Base-by-base conservation (phyloP, 2,797 vertebrate genomes). In the Enteromius mattozi region DNA sequence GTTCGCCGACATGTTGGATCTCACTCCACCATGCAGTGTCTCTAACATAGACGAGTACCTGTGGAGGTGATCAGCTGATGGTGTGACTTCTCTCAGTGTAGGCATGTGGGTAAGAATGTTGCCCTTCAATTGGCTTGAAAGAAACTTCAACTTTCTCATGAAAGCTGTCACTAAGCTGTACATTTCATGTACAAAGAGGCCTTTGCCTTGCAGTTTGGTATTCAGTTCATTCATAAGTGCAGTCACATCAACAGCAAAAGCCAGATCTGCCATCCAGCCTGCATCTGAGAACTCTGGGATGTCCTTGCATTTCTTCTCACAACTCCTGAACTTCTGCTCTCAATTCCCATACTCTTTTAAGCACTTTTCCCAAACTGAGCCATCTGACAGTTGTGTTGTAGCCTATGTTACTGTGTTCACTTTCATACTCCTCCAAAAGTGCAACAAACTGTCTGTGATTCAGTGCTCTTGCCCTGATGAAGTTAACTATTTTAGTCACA, bases 1-100 rank as follows among this genome's bases (percentile, higher is more conserved):
- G n/a, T n/a, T n/a, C n/a, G n/a, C n/a, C n/a, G n/a, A n/a, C n/a
- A n/a, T n/a, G n/a, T n/a, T n/a, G n/a, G n/a, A n/a, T n/a, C n/a
- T n/a, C n/a, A n/a, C n/a, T n/a, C n/a, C 70, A 27, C n/a, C n/a
- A 72, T 30, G 70, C 42, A 72, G 27, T 56, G 49, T 17, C 17
- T 9, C 17, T 56, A 76, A 24, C 56, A 24, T 78, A 54, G 54
- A 61, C 3, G n/a, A 78, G 54, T 61, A 56, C 19, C 17, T 88
- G 66, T 6, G 27, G 85, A 87, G 78, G 66, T 82, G 85, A 86
- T 89, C 77, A 86, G 66, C 81, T 88, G 88, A 80, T 89, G 12
- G 33, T 83, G 63, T 83, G 47, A 30, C 78, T 85, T 88, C 84
- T 42, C 86, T 87, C 27, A 89, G 69, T 19, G 86, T 88, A 47